Conservation (phyloP, 2,113 vertebrate species). For the Tiliqua scincoides region DNA sequence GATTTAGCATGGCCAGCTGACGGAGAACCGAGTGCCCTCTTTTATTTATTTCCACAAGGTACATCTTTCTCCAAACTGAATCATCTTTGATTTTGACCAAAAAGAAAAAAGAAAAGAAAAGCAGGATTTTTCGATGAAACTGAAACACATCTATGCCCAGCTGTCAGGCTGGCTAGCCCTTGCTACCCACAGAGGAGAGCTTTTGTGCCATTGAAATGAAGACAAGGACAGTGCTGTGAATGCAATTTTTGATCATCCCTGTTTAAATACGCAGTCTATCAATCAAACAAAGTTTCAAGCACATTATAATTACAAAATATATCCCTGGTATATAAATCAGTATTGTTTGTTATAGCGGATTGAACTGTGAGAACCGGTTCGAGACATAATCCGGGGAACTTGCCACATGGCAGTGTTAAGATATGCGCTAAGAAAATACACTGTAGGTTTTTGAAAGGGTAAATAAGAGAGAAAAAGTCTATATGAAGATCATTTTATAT, state of each 20-base stretch:
- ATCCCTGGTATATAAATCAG: constrained; percentile 58
- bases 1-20: constrained; percentile 68
- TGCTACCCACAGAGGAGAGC: constrained; percentile 54
- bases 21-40: constrained; percentile 41
- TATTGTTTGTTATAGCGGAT: constrained; percentile 46
- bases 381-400: not conserved
- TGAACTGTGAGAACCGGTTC: constrained; percentile 15
- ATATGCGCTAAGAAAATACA: constrained; percentile 4
- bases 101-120: constrained; percentile 22
- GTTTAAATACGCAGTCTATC: constrained; percentile 61
- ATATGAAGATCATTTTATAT: not conserved
- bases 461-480: not conserved
- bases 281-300: constrained; percentile 61
- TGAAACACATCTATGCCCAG: constrained; percentile 57
- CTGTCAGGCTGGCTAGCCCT: constrained; percentile 60
- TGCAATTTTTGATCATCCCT: constrained; percentile 59
- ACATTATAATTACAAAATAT: constrained; percentile 64
- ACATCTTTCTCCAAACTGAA: constrained; percentile 74
- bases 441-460: not conserved
- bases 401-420: constrained; percentile 11
- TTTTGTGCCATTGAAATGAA: constrained; percentile 58
- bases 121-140: constrained; percentile 59
- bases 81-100: constrained; percentile 71
- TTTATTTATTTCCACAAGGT: constrained; percentile 74
- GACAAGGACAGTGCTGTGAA: constrained; percentile 44